Conservation (phyloP, 2,888 invertebrate species). For the Diaprepes abbreviatus region DNA sequence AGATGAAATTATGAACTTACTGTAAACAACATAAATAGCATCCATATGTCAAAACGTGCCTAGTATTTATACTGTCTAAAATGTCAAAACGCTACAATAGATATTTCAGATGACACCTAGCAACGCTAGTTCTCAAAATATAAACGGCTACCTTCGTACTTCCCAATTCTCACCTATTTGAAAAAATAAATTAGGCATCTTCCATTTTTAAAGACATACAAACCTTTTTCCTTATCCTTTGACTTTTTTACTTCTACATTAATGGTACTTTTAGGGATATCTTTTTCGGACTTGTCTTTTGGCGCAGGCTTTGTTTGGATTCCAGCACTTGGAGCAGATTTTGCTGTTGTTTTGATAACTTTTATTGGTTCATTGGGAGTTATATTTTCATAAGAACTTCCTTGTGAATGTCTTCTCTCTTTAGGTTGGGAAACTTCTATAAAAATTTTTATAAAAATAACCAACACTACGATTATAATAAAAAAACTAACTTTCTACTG, state of each 20-base stretch:
- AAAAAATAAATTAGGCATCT: too few species aligned
- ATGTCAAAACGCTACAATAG: too few species aligned
- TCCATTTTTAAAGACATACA: too few species aligned
- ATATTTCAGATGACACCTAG: too few species aligned
- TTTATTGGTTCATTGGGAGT: conserved; percentile 41
- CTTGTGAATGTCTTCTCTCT: conserved; percentile 55
- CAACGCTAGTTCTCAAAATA: too few species aligned
- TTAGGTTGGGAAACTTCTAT: conserved; percentile 37
- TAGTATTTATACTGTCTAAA: too few species aligned
- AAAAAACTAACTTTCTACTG: conserved; percentile 45
- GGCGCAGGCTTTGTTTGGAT: conserved; percentile 59
- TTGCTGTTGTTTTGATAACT: conserved; percentile 30
- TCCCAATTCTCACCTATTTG: too few species aligned
- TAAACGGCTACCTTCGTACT: too few species aligned
- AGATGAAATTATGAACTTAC: too few species aligned
- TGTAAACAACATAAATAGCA: too few species aligned
- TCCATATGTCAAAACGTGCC: too few species aligned
- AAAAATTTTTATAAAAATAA: conserved; percentile 1
- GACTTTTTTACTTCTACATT: conserved; percentile 56
- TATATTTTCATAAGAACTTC: conserved; percentile 66
- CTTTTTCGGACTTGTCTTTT: conserved; percentile 64
- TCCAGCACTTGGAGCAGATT: conserved; percentile 37
- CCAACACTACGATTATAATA: too few species aligned
- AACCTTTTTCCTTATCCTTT: conserved; percentile 48
- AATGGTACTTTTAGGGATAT: conserved; percentile 64